Percentiles rank a stretch among this genome's conserved stretches.
phyloP scores from a whole-genome alignment of 2,888 invertebrate genomes.

The Synergus gifuensis region DNA sequence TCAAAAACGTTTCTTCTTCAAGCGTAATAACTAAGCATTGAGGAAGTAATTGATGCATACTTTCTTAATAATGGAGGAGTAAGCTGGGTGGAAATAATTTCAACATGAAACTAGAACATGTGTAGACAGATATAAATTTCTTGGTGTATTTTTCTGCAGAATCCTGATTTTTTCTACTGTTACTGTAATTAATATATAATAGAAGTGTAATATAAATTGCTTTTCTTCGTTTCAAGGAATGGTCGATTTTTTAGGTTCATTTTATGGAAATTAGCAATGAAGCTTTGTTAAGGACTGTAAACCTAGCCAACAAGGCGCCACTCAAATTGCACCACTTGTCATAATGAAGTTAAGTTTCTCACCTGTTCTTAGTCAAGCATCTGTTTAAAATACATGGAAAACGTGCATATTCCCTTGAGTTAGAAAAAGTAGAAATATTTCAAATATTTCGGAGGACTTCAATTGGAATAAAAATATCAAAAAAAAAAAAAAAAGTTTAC shows the following conservation, averaged over 20 bases:
- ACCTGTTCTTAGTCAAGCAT: not conserved
- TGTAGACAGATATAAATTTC: not conserved
- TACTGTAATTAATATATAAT: too few relatives aligned
- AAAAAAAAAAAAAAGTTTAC: too few relatives aligned
- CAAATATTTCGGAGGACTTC: not conserved
- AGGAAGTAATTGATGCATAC: conserved; percentile 1
- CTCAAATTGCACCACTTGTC: not conserved
- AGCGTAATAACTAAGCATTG: not conserved
- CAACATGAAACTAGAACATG: conserved; percentile 1
- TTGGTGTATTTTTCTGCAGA: not conserved
- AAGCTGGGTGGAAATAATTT: not conserved
- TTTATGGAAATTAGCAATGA: not conserved
- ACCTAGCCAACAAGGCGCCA: not conserved
- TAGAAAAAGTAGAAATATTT: not conserved
- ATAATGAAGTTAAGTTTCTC: not conserved
- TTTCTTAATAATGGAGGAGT: conserved; percentile 2
- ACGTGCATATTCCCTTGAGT: not conserved
- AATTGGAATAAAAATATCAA: too few relatives aligned
- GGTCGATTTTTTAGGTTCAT: not conserved
- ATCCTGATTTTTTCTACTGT: too few relatives aligned
- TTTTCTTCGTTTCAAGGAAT: too few relatives aligned
- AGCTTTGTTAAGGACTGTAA: not conserved
- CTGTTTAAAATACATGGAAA: not conserved
- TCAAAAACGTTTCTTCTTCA: not conserved
- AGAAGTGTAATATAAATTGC: too few relatives aligned